Percentiles rank a stretch among this genome's conserved stretches.
Evolutionary conservation across 2,797 vertebrate species (phyloP).

Genomic region (Buceros bicornis): DNA sequence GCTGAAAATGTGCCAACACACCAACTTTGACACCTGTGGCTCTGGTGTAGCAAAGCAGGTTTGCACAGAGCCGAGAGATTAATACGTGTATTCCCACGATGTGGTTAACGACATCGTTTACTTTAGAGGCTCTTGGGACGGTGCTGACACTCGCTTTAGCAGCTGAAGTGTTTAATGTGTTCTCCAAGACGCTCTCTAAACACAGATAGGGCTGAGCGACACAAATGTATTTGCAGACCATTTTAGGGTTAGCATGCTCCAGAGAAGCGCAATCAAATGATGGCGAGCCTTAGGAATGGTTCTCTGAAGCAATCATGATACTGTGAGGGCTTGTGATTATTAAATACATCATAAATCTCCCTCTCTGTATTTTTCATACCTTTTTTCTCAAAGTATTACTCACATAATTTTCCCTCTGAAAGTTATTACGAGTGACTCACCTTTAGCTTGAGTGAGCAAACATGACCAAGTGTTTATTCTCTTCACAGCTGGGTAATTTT

Average conservation of each 20-base stretch:
- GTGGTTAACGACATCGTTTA: slow-evolving; percentile 53
- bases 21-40: background rate
- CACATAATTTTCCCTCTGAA: slow-evolving; percentile 67
- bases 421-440: slow-evolving; percentile 66
- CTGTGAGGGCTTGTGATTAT: background rate
- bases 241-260: slow-evolving; percentile 44
- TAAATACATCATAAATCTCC: slow-evolving; percentile 12
- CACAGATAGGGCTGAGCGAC: slow-evolving; percentile 48
- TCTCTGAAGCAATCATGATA: background rate
- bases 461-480: slow-evolving; percentile 63
- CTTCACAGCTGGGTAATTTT: slow-evolving; percentile 54
- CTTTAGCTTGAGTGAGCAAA: slow-evolving; percentile 44
- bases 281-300: rapidly evolving
- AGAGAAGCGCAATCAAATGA: background rate
- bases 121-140: slow-evolving; percentile 45
- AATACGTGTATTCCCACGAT: slow-evolving; percentile 10
- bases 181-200: slow-evolving; percentile 58
- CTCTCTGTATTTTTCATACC: slow-evolving; percentile 38
- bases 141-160: slow-evolving; percentile 36
- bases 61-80: background rate
- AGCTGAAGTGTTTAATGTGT: slow-evolving; percentile 69
- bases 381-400: slow-evolving; percentile 61
- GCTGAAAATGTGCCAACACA: background rate
- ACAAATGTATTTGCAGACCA: slow-evolving; percentile 53
- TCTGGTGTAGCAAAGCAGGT: background rate